A percentile compares a stretch with the other conserved stretches of the same genome.
Conservation (phyloP, 1,140 invertebrate genomes). For the Pristionchus pacificus region DNA sequence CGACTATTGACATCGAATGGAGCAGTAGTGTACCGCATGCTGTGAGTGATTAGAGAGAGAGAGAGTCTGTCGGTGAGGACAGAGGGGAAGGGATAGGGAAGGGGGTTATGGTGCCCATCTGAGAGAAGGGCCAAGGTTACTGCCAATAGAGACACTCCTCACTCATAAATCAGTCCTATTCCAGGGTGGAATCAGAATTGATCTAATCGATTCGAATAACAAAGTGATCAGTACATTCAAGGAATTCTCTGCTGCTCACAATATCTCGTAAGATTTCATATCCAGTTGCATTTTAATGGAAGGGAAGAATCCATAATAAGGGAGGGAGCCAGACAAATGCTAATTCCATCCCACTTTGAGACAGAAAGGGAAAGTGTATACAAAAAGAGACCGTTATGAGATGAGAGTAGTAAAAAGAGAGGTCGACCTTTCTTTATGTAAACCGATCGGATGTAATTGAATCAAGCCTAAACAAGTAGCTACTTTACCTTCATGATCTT, state of each 20-base stretch:
- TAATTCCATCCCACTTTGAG: too few species aligned
- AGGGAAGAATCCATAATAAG: background rate
- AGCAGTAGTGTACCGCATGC: constrained; percentile 23
- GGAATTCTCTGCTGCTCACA: constrained; percentile 64
- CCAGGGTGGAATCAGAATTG: constrained; percentile 79
- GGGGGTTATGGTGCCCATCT: background rate
- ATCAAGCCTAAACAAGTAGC: too few species aligned
- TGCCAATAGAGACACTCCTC: background rate
- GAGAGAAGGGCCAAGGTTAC: background rate
- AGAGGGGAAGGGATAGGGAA: constrained; percentile 3
- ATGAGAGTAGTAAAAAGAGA: constrained; percentile 25
- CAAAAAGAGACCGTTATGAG: too few species aligned
- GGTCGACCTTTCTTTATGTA: too few species aligned
- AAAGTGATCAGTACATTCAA: constrained; percentile 77
- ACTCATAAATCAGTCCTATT: background rate
- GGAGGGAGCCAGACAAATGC: background rate
- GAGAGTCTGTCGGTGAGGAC: background rate
- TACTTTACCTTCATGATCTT: too few species aligned
- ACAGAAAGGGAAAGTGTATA: too few species aligned
- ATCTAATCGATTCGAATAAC: constrained; percentile 75
- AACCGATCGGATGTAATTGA: too few species aligned
- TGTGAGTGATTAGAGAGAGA: background rate
- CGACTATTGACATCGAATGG: constrained; percentile 29
- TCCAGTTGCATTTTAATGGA: constrained; percentile 3
- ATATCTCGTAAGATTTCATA: constrained; percentile 68